Evolutionary conservation across 2,888 invertebrate genomes (phyloP).

Genomic region (Congeria kusceri): DNA sequence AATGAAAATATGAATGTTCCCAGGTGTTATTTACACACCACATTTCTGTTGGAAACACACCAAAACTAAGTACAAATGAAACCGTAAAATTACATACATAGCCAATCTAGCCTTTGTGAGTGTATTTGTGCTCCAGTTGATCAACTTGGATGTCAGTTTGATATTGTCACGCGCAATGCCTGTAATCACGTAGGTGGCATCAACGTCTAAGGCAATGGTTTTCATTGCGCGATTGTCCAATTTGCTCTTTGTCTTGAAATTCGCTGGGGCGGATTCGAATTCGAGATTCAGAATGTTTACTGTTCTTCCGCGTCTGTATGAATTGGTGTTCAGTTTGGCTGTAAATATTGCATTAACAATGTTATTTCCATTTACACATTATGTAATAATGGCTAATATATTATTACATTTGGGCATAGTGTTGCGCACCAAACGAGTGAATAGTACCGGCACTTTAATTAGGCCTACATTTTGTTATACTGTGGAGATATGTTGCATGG

Average conservation of each 20-base stretch:
- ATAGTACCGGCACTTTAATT: too few species aligned
- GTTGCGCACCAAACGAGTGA: too few species aligned
- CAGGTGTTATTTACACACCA: too few species aligned
- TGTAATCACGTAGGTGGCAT: constrained; percentile 69
- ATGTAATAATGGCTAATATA: too few species aligned
- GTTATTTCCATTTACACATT: too few species aligned
- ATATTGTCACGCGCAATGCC: constrained; percentile 66
- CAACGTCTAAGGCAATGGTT: constrained; percentile 56
- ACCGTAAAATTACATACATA: constrained; percentile 63
- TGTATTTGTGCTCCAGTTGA: constrained; percentile 66
- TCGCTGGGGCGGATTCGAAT: constrained; percentile 51
- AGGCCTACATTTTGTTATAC: too few species aligned
- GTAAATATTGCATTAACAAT: too few species aligned
- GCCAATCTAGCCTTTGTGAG: constrained; percentile 62
- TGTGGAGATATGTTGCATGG: too few species aligned
- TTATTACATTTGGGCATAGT: too few species aligned
- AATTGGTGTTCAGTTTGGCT: constrained; percentile 52
- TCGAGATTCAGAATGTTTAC: constrained; percentile 54
- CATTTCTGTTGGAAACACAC: too few species aligned
- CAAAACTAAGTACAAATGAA: too few species aligned
- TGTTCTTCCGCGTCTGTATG: constrained; percentile 44
- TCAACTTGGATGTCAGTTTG: constrained; percentile 68
- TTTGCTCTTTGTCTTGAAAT: constrained; percentile 55
- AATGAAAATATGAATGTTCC: too few species aligned
- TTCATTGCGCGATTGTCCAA: constrained; percentile 51